Evolutionary conservation across 2,888 invertebrate species (phyloP), one percentile per base, ranked within the genome.

Genomic region (Synergus itoensis): DNA sequence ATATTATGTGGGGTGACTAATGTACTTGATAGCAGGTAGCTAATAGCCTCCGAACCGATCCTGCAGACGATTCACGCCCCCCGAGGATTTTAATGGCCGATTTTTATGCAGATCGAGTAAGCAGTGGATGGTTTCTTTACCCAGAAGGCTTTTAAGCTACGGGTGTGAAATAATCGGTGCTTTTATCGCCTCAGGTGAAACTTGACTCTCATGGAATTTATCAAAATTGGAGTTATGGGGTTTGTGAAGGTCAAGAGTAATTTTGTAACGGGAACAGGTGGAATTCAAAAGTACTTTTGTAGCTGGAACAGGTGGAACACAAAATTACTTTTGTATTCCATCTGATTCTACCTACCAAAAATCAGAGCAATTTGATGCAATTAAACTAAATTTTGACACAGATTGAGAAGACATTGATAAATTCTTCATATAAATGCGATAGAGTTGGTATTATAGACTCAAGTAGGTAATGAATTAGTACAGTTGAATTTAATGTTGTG

Each of bases 11-110:
- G 79, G 80, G 76, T 80, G 81, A 81, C 86, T 85, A 86, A 81
- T 77, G 62, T 78, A 77, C 77, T 77, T 79, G 79, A 82, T 83
- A 87, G 85, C 83, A 79, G 81, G 73, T 77, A 78, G 82, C 83
- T 84, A 85, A 82, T 86, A 86, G 84, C 83, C 84, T 85, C 86
- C 86, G 87, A 88, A 86, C 85, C 86, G 87, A 87, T 86, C 86
- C 90, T 92, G 91, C 91, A 91, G 90, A 82, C 86, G 89, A 90
- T 92, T 91, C 92, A 91, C 65, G 81, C 78, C 53, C 63, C 57
- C 40, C 76, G 14, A 41, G 28, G 28, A 36, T 62, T 36, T 75
- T 87, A 86, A 88, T 88, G 85, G 86, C 85, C 85, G 86, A 84
- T 85, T 87, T 88, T 82, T 87, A 86, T 86, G 86, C 86, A 87